A percentile compares a stretch with the other conserved stretches of the same genome.
phyloP scores from a whole-genome alignment of 1,140 invertebrate species.

The Brachionus calyciflorus region DNA sequence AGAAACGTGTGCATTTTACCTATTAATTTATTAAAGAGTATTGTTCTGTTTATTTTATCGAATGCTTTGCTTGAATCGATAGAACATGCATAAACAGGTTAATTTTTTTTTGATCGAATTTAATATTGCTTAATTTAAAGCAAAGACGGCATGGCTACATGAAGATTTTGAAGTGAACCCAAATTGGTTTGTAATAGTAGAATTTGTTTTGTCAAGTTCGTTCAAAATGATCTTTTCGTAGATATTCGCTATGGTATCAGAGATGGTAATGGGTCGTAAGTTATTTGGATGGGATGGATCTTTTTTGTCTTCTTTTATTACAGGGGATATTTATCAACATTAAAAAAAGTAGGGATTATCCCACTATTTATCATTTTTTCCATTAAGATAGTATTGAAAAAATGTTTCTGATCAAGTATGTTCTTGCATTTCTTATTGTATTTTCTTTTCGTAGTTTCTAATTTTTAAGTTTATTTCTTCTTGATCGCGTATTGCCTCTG shows the following conservation, averaged over 20 bases:
- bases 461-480: neutral
- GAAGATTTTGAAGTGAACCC: no score
- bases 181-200: no score
- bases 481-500: neutral
- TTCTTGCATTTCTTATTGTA: neutral
- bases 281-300: neutral
- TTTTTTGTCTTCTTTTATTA: neutral
- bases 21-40: neutral
- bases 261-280: slow-evolving; percentile 1
- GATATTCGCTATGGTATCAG: neutral
- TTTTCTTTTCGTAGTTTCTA: neutral
- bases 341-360: neutral
- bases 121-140: no score
- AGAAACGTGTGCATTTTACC: neutral
- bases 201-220: no score
- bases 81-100: neutral
- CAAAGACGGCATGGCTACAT: no score
- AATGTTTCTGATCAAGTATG: neutral
- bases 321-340: neutral
- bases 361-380: slow-evolving; percentile 11
- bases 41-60: slow-evolving; percentile 17
- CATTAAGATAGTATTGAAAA: neutral
- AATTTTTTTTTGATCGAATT: no score
- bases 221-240: no score
- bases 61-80: slow-evolving; percentile 8